Percentiles rank a stretch among this genome's conserved stretches.
Evolutionary conservation across 2,797 vertebrate genomes (phyloP).

Genomic region (Acipenser transmontanus): DNA sequence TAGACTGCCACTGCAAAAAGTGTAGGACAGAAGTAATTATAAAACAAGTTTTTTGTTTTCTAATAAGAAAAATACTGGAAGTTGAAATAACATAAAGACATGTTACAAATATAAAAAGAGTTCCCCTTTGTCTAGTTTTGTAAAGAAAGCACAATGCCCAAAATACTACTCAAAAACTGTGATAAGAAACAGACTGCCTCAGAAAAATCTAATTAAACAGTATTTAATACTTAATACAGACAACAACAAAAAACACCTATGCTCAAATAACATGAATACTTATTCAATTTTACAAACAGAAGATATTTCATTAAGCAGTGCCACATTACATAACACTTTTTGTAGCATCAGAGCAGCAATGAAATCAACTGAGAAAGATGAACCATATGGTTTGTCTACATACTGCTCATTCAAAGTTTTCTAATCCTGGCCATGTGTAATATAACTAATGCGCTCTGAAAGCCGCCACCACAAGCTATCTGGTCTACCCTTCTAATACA

Average conservation of each 20-base stretch:
- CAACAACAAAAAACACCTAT: slow-evolving; percentile 15
- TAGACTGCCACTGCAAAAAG: too few relatives aligned
- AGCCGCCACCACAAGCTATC: slow-evolving; percentile 72
- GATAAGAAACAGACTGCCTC: too few relatives aligned
- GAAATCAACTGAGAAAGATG: slow-evolving; percentile 78
- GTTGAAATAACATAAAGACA: too few relatives aligned
- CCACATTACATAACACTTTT: slow-evolving; percentile 80
- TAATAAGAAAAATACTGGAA: too few relatives aligned
- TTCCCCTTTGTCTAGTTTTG: too few relatives aligned
- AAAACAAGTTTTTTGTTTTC: too few relatives aligned
- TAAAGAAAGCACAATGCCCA: too few relatives aligned
- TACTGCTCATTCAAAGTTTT: slow-evolving; percentile 80
- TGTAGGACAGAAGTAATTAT: too few relatives aligned
- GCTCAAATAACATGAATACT: slow-evolving; percentile 75
- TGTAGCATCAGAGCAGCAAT: slow-evolving; percentile 75
- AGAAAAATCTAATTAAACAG: too few relatives aligned
- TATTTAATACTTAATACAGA: too few relatives aligned
- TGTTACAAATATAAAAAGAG: too few relatives aligned
- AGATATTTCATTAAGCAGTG: slow-evolving; percentile 78
- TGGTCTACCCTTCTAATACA: slow-evolving; percentile 78
- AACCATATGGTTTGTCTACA: slow-evolving; percentile 78
- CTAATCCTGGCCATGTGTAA: slow-evolving; percentile 78
- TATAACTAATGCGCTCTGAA: slow-evolving; percentile 75
- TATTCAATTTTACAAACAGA: slow-evolving; percentile 78
- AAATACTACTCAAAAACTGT: too few relatives aligned